Conservation (phyloP, 2,797 vertebrate species). For the Danio kyathit region DNA sequence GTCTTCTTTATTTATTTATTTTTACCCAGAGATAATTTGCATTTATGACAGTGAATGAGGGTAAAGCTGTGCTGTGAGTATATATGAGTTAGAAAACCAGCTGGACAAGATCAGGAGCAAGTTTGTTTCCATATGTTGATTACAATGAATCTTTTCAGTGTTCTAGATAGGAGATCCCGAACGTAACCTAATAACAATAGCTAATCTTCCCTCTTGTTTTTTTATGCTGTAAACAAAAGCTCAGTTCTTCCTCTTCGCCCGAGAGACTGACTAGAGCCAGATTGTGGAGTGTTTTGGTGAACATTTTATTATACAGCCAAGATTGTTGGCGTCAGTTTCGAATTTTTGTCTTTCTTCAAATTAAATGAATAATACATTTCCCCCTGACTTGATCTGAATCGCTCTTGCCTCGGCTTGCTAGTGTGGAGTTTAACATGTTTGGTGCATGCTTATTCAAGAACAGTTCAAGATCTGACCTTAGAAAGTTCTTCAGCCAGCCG, state of each 20-base stretch:
- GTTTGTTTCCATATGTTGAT: not conserved
- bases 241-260: not conserved
- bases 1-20: not conserved
- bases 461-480: conserved; percentile 26
- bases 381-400: not conserved
- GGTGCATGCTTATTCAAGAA: not conserved
- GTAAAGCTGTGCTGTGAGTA: not conserved
- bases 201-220: not conserved
- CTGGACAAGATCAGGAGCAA: not conserved
- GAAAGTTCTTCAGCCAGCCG: conserved; percentile 12
- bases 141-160: not conserved
- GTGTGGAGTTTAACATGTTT: not conserved
- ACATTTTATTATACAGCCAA: not conserved
- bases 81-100: conserved; percentile 1
- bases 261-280: not conserved
- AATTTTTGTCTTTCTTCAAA: not conserved
- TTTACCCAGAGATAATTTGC: conserved; percentile 1
- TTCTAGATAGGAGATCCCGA: not conserved
- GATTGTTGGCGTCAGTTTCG: not conserved
- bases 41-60: not conserved
- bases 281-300: not conserved
- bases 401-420: conserved; percentile 5
- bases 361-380: conserved; percentile 14
- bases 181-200: not conserved
- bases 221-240: conserved; percentile 10